Evolutionary conservation across 1,140 invertebrate genomes (phyloP), one percentile per base, ranked within the genome.

Genomic region (Aporrectodea caliginosa): DNA sequence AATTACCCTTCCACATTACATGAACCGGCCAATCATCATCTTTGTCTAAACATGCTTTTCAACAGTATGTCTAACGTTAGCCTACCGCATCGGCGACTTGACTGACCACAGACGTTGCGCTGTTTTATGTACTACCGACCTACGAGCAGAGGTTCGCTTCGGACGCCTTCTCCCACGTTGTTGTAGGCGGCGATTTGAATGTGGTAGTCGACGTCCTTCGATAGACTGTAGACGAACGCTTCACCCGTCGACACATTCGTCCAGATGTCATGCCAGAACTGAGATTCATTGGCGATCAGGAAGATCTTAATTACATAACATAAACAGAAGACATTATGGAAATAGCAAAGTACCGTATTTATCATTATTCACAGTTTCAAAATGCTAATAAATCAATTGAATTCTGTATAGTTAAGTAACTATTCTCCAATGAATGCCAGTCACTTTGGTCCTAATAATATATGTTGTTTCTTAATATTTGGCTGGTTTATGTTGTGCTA

Each of bases 171-270:
- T 0, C 86, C 87, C 32, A 79, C 79, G 32, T 90, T 90, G 0
- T 93, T 95, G 58, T 92, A 91, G 2, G 93, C 93, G 31, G 92
- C 93, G 0, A 94, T 91, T 70, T 92, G 90, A 1, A 94, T 92
- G 30, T 91, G 93, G 84, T 95, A 95, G 0, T 90, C 88, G 0
- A 90, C 90, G 33, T 92, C 92, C 0, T 90, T 89, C n/a, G 91
- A 92, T 1, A 95, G 87, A 35, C 87, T 85, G 35, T 83, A 81
- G 2, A 88, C 85, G 12, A 80, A 72, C 0, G 83, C 83, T 73
- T 80, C 83, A 6, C 91, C 92, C 0, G 92, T 92, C 6, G 91
- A 92, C 2, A 92, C 91, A 85, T 94, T 94, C 2, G 93, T 88
- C 0, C 91, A 91, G 88, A 93, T 91, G 81, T 93, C 92, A 31